Base-by-base conservation (phyloP, 1,140 invertebrate species). In the Sitodiplosis mosellana region DNA sequence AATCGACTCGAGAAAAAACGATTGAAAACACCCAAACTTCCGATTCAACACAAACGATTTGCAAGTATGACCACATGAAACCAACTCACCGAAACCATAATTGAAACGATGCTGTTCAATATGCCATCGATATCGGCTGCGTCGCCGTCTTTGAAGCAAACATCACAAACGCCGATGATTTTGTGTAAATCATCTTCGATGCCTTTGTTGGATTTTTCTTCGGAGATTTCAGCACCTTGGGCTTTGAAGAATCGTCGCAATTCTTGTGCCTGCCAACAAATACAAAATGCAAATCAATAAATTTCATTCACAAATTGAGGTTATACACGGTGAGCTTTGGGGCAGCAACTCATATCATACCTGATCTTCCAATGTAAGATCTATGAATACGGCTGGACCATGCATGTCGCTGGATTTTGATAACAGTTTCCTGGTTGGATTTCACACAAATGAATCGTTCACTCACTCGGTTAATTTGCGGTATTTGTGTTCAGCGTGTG, bases 181-280 rank as follows among this genome's bases (percentile, higher is more conserved):
- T 95, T 89, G 60, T 90, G 83, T 48, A 95, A 70, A 72, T 95
- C 89, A 75, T 90, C 85, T 63, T 91, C 84, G 54, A 92, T 81
- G 10, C 87, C 88, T 69, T 89, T 88, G 1, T 79, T 73, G 7
- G 83, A 83, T 58, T 87, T 87, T 60, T 93, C 87, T 58, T 87
- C 83, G 2, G 87, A 86, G 54, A 95, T 87, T 69, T 91, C 86
- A 21, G 89, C 90, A 27, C 90, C 90, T 17, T 92, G 70, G 51
- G 78, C 79, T 67, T 92, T 92, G 53, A 95, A 83, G 69, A 89
- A 93, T 45, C 76, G 77, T 52, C 89, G 70, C 15, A 96, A 67
- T 67, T 95, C 90, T 66, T 82, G 76, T 14, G 87, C 85, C 88
- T 94, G 56, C 55, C 70, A 59, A 56, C 51, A 49, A 55, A 53